Evolutionary conservation across 2,113 vertebrate genomes (phyloP).

Genomic region (Phasianus colchicus): DNA sequence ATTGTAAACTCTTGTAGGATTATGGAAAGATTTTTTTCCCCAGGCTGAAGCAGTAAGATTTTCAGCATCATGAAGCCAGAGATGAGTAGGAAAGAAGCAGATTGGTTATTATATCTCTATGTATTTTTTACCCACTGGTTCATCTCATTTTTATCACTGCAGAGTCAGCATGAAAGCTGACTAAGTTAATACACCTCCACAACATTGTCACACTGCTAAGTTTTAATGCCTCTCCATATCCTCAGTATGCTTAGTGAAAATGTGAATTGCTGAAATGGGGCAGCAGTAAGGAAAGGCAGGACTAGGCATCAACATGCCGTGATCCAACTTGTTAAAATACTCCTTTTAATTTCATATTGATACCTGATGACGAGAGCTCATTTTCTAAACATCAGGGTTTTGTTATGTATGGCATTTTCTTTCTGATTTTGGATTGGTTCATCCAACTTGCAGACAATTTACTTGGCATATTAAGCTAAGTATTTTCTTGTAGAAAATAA

Average conservation of each 20-base stretch:
- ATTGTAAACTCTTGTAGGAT: conserved; percentile 71
- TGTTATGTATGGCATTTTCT: background rate
- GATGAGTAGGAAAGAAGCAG: conserved; percentile 53
- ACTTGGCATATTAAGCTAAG: background rate
- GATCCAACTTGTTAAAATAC: conserved; percentile 1
- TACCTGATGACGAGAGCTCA: background rate
- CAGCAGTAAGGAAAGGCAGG: background rate
- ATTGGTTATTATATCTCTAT: conserved; percentile 57
- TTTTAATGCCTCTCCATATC: conserved; percentile 45
- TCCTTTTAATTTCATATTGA: conserved; percentile 13
- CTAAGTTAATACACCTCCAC: conserved; percentile 55
- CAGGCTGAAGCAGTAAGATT: conserved; percentile 64
- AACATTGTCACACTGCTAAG: background rate
- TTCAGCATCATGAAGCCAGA: conserved; percentile 68
- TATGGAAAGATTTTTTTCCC: conserved; percentile 69
- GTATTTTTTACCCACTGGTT: conserved; percentile 64
- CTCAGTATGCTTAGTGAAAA: conserved; percentile 23
- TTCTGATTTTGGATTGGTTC: background rate
- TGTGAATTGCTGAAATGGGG: conserved; percentile 4
- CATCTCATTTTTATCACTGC: conserved; percentile 66
- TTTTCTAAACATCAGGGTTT: background rate
- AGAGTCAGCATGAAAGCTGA: conserved; percentile 50
- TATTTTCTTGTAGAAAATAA: background rate
- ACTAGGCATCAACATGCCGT: background rate
- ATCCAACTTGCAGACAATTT: background rate